Percentiles rank a stretch among this genome's conserved stretches.
These are phyloP conservation scores for Lepilemur ruficaudatus DNA, from an alignment of 2,797 vertebrate species.

Conservation along the genomic window DNA sequence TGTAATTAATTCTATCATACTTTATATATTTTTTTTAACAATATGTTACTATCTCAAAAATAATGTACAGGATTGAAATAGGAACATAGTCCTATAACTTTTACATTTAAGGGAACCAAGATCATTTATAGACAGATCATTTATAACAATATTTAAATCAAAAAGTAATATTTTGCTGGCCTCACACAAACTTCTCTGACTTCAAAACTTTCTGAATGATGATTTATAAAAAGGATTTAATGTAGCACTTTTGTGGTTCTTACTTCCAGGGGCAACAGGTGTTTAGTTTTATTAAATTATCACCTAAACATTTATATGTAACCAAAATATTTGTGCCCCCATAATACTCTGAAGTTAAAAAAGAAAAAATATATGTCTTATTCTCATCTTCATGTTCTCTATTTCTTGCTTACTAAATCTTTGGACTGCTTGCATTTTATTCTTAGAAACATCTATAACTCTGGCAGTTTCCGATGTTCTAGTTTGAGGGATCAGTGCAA, in stretches of 20 bases:
- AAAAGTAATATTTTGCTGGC: not conserved
- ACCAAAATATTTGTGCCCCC: too few species aligned
- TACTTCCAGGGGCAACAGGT: fast-evolving
- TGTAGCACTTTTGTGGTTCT: fast-evolving
- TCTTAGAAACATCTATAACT: not conserved
- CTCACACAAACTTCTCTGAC: not conserved
- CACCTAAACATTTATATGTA: not conserved
- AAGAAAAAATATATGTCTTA: not conserved
- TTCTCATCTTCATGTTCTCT: not conserved
- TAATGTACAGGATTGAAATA: not conserved
- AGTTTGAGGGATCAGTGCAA: not conserved
- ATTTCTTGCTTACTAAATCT: not conserved
- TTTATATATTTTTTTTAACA: not conserved
- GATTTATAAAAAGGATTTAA: not conserved
- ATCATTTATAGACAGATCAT: not conserved
- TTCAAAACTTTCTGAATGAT: not conserved
- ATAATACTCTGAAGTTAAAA: too few species aligned
- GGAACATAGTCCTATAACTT: not conserved
- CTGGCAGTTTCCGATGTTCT: not conserved
- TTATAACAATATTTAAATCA: not conserved
- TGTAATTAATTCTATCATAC: slow-evolving; percentile 2
- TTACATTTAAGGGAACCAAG: not conserved
- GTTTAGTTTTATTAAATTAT: not conserved
- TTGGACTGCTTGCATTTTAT: not conserved
- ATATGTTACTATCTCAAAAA: not conserved